Base-by-base conservation (phyloP, 2,797 vertebrate species). In the Valencia hispanica region DNA sequence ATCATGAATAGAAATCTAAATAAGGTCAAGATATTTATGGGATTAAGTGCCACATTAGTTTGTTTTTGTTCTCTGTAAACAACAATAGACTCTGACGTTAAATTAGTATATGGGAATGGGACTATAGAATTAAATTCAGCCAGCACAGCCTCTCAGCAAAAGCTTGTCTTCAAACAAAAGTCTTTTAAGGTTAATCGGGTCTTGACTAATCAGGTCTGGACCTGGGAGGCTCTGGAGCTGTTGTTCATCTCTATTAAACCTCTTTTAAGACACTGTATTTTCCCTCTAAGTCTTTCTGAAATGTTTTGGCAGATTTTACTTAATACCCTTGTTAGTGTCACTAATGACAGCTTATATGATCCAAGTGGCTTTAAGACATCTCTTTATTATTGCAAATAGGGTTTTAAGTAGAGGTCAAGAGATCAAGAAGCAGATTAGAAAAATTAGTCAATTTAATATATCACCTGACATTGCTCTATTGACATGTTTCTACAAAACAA, bases 1-100 rank as follows among this genome's bases (percentile, higher is more conserved):
- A 55, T 89, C 82, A 63, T 79, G 77, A 89, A 80, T 76, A 82
- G 84, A 91, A 88, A 81, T 80, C 84, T 87, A 90, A 94, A 94
- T 81, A 93, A 92, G 91, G 93, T 94, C 93, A 93, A 91, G 87
- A 93, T 91, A 87, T 83, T 93, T 89, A 85, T 84, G 81, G 87
- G 92, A 93, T 94, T 94, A 90, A 82, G 87, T 86, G 84, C 74
- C 86, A 85, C 72, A 79, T 84, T 81, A 47, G 80, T 92, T 93
- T 93, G 91, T 90, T 45, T 89, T 84, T 86, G 86, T 91, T 89
- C 87, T 83, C 68, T 57, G 68, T 32, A 1, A 47, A 78, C 70
- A 83, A 94, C 93, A 95, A 94, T 93, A 68, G 87, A 74, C 79
- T 84, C 61, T 30, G 78, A 77, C 74, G 83, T 34, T 78, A 89